Evolutionary conservation across 2,113 vertebrate species (phyloP).

Genomic region (Rhombomys opimus): DNA sequence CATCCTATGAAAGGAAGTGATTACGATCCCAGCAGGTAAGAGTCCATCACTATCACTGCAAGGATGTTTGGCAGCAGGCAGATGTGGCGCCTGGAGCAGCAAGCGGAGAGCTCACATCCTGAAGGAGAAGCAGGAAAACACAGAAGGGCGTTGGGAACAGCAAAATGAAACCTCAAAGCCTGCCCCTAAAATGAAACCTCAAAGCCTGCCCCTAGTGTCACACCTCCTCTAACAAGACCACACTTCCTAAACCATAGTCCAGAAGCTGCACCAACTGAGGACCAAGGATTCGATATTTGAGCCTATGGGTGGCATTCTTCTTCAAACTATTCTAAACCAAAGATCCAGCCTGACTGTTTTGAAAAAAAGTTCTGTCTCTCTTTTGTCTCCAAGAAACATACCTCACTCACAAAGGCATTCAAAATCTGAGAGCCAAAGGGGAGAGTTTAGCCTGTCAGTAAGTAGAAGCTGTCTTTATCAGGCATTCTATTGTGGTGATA

Average conservation of each 20-base stretch:
- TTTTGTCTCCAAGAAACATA: neutral
- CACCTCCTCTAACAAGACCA: neutral
- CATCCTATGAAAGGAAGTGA: too few species aligned
- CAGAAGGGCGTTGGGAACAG: neutral
- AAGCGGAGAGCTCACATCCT: neutral
- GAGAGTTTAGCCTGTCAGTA: neutral
- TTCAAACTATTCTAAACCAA: neutral
- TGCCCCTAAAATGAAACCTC: neutral
- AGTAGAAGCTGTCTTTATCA: neutral
- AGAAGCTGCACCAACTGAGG: neutral
- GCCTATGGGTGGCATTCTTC: neutral
- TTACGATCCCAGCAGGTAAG: too few species aligned
- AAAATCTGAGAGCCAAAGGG: neutral
- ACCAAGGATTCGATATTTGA: neutral
- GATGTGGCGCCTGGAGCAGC: too few species aligned
- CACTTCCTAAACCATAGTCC: neutral
- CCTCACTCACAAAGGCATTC: neutral
- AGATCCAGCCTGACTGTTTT: neutral
- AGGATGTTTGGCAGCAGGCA: neutral
- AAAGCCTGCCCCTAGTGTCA: too few species aligned
- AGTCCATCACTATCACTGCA: neutral
- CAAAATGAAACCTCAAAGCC: neutral
- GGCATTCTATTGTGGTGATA: neutral
- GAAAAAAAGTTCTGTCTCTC: too few species aligned
- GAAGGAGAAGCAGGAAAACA: neutral